Conservation (phyloP, 2,797 vertebrate species). For the Enteromius mattozi region DNA sequence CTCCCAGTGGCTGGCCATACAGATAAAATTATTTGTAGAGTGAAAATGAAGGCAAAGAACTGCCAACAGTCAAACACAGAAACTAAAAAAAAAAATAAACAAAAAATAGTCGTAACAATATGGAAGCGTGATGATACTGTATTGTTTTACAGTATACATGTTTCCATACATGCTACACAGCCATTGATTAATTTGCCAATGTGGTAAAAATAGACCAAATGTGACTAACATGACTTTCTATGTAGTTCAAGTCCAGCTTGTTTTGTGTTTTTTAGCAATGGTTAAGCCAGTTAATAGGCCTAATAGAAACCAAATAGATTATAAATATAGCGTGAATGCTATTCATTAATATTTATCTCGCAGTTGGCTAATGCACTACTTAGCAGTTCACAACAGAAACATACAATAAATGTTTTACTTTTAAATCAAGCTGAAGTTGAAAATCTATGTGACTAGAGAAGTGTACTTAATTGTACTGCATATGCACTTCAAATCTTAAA, state of each 20-base stretch:
- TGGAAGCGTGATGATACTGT: neutral
- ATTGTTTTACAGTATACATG: neutral
- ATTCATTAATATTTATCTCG: neutral
- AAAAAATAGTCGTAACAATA: neutral
- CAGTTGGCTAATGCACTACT: neutral
- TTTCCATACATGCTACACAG: neutral
- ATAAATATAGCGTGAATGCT: neutral
- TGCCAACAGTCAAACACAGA: slow-evolving; percentile 2
- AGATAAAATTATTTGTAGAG: slow-evolving; percentile 47
- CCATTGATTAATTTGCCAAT: neutral
- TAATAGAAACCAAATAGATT: neutral
- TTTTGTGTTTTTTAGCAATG: neutral
- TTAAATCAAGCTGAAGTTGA: neutral
- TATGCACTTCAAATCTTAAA: no score
- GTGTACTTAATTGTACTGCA: neutral
- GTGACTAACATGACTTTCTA: neutral
- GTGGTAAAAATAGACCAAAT: neutral
- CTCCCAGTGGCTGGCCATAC: slow-evolving; percentile 32
- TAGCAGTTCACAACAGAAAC: neutral
- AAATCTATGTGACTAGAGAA: neutral
- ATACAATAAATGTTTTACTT: neutral
- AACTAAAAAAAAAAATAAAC: neutral
- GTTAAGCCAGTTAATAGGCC: neutral
- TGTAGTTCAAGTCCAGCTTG: neutral
- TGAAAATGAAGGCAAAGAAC: slow-evolving; percentile 46